A percentile compares a stretch with the other conserved stretches of the same genome.
phyloP scores from a whole-genome alignment of 2,113 vertebrate species.

The Choloepus hoffmanni region DNA sequence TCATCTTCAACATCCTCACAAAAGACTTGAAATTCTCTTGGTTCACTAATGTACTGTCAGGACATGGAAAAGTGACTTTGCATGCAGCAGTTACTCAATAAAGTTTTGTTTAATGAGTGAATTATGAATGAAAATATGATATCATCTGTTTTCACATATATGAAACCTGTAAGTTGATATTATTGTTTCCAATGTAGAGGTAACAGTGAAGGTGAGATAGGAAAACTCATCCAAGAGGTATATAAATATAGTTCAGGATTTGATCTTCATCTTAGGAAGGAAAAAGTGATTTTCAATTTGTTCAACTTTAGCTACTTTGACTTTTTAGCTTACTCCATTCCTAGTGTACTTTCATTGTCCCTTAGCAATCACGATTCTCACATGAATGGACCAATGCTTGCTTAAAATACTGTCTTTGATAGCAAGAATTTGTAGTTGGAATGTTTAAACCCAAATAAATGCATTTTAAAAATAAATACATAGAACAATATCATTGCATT shows the following conservation, averaged over 20 bases:
- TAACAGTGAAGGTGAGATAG: neutral
- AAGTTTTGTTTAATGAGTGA: neutral
- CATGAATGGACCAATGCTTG: too few relatives aligned
- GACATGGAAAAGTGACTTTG: neutral
- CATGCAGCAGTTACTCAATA: neutral
- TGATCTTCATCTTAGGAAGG: neutral
- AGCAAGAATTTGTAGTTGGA: too few relatives aligned
- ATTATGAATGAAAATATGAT: neutral
- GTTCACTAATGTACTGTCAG: neutral
- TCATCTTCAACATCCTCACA: neutral
- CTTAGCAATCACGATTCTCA: too few relatives aligned
- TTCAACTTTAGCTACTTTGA: too few relatives aligned
- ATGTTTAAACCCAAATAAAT: too few relatives aligned
- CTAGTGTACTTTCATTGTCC: too few relatives aligned
- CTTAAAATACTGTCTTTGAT: too few relatives aligned
- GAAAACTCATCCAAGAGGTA: neutral
- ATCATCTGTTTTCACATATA: neutral
- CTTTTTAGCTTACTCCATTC: too few relatives aligned
- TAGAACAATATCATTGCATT: too few relatives aligned
- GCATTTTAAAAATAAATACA: too few relatives aligned
- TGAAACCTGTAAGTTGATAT: neutral
- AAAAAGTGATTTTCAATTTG: too few relatives aligned
- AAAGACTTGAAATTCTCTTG: neutral
- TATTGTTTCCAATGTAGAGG: neutral
- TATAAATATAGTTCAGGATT: neutral